These are phyloP conservation scores for Calypte anna DNA, from an alignment of 2,113 vertebrate genomes.

Conservation along the genomic window DNA sequence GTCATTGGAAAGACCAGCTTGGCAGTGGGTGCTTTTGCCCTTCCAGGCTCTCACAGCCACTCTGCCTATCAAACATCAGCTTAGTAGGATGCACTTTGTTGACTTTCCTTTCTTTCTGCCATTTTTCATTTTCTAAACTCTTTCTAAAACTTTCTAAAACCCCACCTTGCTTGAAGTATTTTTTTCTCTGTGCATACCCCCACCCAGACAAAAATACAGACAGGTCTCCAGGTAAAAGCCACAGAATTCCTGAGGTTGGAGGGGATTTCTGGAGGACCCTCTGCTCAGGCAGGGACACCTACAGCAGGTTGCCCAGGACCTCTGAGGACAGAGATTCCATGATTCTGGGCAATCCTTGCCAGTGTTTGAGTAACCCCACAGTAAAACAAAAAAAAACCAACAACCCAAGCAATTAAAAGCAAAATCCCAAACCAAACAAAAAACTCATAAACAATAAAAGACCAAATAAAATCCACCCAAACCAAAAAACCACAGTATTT, in stretches of 20 bases:
- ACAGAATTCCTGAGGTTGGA: constrained; percentile 7
- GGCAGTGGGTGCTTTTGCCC: background rate
- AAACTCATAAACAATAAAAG: background rate
- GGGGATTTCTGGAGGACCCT: background rate
- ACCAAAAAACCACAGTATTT: background rate
- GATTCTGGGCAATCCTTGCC: background rate
- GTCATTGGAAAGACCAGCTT: background rate
- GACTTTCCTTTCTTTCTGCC: background rate
- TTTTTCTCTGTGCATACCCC: background rate
- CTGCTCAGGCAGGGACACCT: background rate
- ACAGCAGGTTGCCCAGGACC: background rate
- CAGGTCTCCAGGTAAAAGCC: background rate
- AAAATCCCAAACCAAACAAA: too few relatives aligned
- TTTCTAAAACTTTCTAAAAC: background rate
- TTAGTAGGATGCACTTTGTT: background rate
- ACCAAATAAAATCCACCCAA: background rate
- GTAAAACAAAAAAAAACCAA: background rate
- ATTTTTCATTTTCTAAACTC: background rate
- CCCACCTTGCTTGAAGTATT: background rate
- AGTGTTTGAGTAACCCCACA: background rate
- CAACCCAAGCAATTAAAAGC: too few relatives aligned
- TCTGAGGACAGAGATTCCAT: background rate
- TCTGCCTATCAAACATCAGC: background rate
- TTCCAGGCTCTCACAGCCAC: background rate
- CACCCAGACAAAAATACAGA: background rate